These are phyloP conservation scores for Ptilorrhoa leucosticta DNA, from an alignment of 2,113 vertebrate genomes.

Conservation along the genomic window DNA sequence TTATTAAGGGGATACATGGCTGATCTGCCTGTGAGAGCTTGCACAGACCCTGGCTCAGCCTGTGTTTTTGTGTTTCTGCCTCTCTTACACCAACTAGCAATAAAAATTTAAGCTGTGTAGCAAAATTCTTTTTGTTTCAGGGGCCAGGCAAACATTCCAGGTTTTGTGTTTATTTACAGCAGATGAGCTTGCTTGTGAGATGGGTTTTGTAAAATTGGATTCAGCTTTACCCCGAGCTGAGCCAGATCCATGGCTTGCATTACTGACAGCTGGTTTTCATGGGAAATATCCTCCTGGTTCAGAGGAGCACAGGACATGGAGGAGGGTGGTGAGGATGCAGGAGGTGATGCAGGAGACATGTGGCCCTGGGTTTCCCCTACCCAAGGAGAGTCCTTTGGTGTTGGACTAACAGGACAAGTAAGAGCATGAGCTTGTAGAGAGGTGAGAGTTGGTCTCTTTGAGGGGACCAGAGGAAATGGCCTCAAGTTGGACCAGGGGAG, in stretches of 20 bases:
- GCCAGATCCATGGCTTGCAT: background rate
- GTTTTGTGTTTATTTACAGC: constrained; percentile 10
- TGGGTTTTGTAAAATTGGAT: background rate
- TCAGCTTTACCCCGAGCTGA: background rate
- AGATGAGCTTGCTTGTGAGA: background rate
- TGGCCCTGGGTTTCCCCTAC: background rate
- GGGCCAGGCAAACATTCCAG: background rate
- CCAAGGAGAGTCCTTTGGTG: background rate
- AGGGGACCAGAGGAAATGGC: background rate
- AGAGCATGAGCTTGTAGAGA: background rate
- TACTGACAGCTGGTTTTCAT: background rate
- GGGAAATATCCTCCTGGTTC: background rate
- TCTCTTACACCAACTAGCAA: background rate
- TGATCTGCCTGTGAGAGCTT: background rate
- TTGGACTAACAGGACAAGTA: background rate
- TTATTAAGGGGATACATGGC: background rate
- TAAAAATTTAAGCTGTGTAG: background rate
- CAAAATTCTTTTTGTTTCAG: background rate
- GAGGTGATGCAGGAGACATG: background rate
- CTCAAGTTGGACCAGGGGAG: background rate
- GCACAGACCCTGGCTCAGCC: background rate
- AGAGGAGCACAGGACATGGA: background rate
- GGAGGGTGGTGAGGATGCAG: background rate
- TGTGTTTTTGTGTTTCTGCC: background rate
- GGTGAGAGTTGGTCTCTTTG: background rate